Percentiles rank a stretch among this genome's conserved stretches.
Conservation (phyloP, 2,888 invertebrate species). For the Pomacea canaliculata region DNA sequence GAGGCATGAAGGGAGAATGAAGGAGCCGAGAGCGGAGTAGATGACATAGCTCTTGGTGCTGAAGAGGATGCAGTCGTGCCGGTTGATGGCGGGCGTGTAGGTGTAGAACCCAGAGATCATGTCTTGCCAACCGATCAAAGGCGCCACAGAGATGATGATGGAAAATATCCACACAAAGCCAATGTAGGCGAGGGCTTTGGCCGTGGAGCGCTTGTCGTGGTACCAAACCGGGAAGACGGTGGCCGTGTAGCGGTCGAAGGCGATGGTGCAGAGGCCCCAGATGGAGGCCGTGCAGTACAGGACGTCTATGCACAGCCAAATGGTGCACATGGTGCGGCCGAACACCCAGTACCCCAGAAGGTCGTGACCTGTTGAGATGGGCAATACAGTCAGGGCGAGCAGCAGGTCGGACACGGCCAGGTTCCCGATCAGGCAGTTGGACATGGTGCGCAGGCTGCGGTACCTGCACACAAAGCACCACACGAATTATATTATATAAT, state of each 20-base stretch:
- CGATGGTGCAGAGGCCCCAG: conserved; percentile 69
- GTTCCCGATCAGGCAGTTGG: conserved; percentile 70
- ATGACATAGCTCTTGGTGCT: conserved; percentile 66
- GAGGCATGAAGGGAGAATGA: conserved; percentile 66
- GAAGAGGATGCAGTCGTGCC: conserved; percentile 65
- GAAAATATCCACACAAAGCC: conserved; percentile 69
- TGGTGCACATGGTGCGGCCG: conserved; percentile 63
- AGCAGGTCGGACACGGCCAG: conserved; percentile 69
- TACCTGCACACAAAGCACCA: conserved; percentile 31
- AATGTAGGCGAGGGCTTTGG: conserved; percentile 64
- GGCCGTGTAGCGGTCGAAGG: conserved; percentile 69
- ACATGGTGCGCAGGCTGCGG: conserved; percentile 65
- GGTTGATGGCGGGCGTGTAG: conserved; percentile 48
- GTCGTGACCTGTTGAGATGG: conserved; percentile 66
- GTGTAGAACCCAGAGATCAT: conserved; percentile 57
- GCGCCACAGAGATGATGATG: conserved; percentile 66
- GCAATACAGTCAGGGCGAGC: conserved; percentile 67
- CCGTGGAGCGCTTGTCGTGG: conserved; percentile 63
- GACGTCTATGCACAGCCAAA: conserved; percentile 67
- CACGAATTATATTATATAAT: too few species aligned
- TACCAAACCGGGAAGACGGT: conserved; percentile 70
- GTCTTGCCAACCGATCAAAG: conserved; percentile 65
- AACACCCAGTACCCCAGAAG: conserved; percentile 69
- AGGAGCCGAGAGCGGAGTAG: conserved; percentile 69
- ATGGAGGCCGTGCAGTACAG: conserved; percentile 70